These are phyloP conservation scores for Gerris lacustris DNA, from an alignment of 2,888 invertebrate genomes.

Conservation along the genomic window DNA sequence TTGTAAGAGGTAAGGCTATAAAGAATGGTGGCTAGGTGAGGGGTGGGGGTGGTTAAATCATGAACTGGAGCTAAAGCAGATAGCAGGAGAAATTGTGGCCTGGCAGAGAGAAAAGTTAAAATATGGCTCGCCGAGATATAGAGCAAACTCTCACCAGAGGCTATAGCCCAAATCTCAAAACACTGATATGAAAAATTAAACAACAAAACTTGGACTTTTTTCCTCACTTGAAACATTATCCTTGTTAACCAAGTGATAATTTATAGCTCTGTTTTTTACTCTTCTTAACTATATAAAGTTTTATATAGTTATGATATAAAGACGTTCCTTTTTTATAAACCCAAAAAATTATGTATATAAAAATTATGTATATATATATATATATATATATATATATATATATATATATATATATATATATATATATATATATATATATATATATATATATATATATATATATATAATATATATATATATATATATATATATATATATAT, in stretches of 20 bases:
- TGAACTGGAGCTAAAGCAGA: background rate
- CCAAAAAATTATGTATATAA: no score
- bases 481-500: no score
- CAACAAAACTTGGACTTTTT: background rate
- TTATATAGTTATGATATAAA: no score
- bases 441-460: constrained; percentile 1
- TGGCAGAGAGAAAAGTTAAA: background rate
- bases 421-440: constrained; percentile 1
- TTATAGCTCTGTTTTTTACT: background rate
- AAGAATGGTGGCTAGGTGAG: background rate
- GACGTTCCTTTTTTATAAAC: no score
- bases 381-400: no score
- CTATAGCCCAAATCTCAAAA: background rate
- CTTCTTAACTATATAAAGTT: background rate
- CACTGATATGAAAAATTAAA: constrained; percentile 3
- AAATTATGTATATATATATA: no score
- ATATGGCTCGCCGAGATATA: background rate
- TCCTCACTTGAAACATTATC: background rate
- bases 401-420: no score
- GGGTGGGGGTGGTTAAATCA: background rate
- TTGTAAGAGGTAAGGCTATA: background rate
- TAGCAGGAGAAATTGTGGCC: background rate
- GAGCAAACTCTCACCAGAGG: background rate
- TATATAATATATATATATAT: no score
- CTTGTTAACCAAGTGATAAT: background rate